Evolutionary conservation across 2,888 invertebrate species (phyloP).

Genomic region (Baccha elongata): DNA sequence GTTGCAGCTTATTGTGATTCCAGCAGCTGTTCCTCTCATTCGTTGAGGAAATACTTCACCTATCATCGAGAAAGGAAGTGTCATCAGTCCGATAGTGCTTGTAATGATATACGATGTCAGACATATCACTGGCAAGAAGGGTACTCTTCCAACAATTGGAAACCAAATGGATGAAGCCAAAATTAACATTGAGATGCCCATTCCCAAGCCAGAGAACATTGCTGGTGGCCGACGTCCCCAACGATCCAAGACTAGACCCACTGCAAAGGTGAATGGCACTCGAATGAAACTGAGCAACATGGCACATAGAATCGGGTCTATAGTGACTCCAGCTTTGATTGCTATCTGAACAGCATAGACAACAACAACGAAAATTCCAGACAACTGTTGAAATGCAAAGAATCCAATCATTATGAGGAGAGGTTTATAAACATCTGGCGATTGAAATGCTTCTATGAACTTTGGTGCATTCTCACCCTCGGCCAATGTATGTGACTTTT

Average conservation of each 20-base stretch:
- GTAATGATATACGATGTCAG: conserved; percentile 81
- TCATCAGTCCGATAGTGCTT: conserved; percentile 82
- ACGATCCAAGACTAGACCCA: conserved; percentile 85
- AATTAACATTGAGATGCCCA: conserved; percentile 84
- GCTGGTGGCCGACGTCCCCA: conserved; percentile 85
- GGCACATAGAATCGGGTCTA: conserved; percentile 86
- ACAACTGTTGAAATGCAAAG: conserved; percentile 86
- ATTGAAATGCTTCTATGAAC: conserved; percentile 56
- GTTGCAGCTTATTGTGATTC: conserved; percentile 85
- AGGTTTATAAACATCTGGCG: conserved; percentile 76
- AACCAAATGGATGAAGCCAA: conserved; percentile 83
- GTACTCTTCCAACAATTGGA: conserved; percentile 52
- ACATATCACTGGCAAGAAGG: conserved; percentile 70
- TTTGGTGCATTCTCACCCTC: conserved; percentile 56
- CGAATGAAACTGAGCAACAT: conserved; percentile 85
- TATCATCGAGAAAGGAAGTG: conserved; percentile 88
- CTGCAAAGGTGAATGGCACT: conserved; percentile 84
- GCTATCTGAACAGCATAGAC: conserved; percentile 87
- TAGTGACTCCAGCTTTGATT: conserved; percentile 84
- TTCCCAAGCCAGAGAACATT: conserved; percentile 85
- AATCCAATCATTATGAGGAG: conserved; percentile 83
- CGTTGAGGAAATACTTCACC: conserved; percentile 86
- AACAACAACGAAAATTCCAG: conserved; percentile 86
- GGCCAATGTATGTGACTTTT: conserved; percentile 63
- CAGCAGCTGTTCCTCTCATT: conserved; percentile 85